phyloP scores from a whole-genome alignment of 1,140 invertebrate species.

The Formica selysi region DNA sequence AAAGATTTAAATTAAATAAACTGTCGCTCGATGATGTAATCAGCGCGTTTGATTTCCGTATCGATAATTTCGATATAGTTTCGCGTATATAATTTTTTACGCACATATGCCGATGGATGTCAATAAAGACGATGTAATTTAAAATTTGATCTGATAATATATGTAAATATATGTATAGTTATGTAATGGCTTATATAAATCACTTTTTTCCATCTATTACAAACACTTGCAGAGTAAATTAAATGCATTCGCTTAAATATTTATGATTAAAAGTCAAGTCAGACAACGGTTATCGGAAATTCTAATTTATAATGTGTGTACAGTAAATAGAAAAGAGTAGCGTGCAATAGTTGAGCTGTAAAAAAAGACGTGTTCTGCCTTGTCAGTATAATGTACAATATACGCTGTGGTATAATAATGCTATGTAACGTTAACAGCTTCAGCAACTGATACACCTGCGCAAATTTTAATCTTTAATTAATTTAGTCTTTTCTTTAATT shows the following conservation, averaged over 20 bases:
- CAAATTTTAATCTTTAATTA: too few relatives aligned
- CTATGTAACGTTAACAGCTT: background rate
- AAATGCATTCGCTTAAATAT: background rate
- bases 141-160: background rate
- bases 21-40: background rate
- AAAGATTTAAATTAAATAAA: background rate
- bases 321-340: background rate
- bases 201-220: background rate
- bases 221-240: background rate
- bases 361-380: background rate
- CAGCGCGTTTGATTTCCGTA: slow-evolving; percentile 11
- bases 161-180: background rate
- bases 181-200: background rate
- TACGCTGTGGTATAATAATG: background rate
- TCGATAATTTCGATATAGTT: background rate
- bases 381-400: background rate
- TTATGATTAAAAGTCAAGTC: background rate
- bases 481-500: too few relatives aligned
- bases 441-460: too few relatives aligned
- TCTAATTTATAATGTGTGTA: background rate
- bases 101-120: background rate
- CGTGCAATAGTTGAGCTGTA: background rate
- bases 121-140: background rate
- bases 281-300: background rate
- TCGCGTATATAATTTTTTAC: background rate